Base-by-base conservation (phyloP, 2,113 vertebrate genomes). In the Carettochelys insculpta region DNA sequence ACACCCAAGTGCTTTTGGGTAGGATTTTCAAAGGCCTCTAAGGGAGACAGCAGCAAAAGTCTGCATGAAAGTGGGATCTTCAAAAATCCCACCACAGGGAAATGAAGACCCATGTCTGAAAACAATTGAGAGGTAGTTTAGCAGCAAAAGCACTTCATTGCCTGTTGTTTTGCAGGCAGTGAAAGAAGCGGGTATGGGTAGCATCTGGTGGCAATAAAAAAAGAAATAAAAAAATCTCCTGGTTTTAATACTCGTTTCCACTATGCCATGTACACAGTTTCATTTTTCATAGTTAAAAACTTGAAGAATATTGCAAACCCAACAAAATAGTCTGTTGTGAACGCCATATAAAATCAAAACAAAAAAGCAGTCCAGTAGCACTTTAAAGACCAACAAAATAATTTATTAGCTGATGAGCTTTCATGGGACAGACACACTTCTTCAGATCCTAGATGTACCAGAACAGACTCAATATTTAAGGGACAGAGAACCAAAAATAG, bases 201-300 rank as follows among this genome's bases (percentile, higher is more conserved):
- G 90, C 88, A 82, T 68, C 68, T 56, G 86, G 61, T 48, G 89
- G 68, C 53, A 78, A 73, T 51, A 87, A 88, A 88, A 45, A 79
- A 79, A 61, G 73, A 88, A 75, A 24, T n/a, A 95, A 92, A 80
- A 77, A 93, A 56, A 1, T 31, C 52, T 77, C 17, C 58, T 94
- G 41, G 9, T 85, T 91, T 95, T 94, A 93, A 90, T 47, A 73
- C 51, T 86, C n/a, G 43, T 94, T 96, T 94, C 89, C 14, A 76
- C 48, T 93, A 85, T 83, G 16, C 68, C 43, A 2, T 78, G 25
- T 77, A 89, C 82, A 51, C 9, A 20, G 24, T 25, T 43, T 87
- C 38, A 54, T 94, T 94, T 89, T 88, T 88, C 77, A 80, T 45
- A 20, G 76, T 81, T 85, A n/a, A 86, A 91, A 71, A 88, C 87